Base-by-base conservation (phyloP, 2,888 invertebrate genomes). In the Pristionchus fissidentatus region DNA sequence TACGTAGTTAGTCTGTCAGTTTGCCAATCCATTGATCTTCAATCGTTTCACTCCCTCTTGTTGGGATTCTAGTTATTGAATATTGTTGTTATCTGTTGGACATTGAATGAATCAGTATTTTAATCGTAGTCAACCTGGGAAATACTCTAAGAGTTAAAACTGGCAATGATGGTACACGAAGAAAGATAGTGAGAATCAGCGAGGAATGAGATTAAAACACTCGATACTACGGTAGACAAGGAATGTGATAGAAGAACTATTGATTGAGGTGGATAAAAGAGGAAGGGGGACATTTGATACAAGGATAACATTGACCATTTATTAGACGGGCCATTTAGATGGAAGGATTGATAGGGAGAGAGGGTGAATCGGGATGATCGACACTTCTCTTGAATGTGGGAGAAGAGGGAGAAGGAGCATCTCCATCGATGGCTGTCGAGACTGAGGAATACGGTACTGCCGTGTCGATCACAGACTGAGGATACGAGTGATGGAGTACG, bases 381-480 rank as follows among this genome's bases (percentile, higher is more conserved):
- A 41, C 10, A 70, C 19, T 70, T 70, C n/a, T 41, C 41, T 5
- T 70, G 41, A 38, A 66, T 66, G 66, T 41, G 70, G 43, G 41
- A 41, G 70, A 70, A 41, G 70, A 32, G 26, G 70, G 70, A 70
- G 70, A 70, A 13, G 70, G 70, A 32, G 43, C 41, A 70, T 26
- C 41, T 3, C 43, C 43, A 70, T 70, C 43, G 70, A 70, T 43
- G 4, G 70, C 41, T 41, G 43, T 41, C 3, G 70, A 70, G 41
- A 70, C 43, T n/a, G 43, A n/a, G 1, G 70, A 70, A 26, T 70
- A 70, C 70, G 70, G 70, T 70, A 70, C n/a, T 1, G 70, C 70
- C n/a, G 70, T 70, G n/a, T 70, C 70, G n/a, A 70, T 43, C 8
- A 70, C 70, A n/a, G 70, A 70, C 43, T 70, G 70, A 70, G 70